phyloP scores from a whole-genome alignment of 2,797 vertebrate genomes.

The Microchirus variegatus region DNA sequence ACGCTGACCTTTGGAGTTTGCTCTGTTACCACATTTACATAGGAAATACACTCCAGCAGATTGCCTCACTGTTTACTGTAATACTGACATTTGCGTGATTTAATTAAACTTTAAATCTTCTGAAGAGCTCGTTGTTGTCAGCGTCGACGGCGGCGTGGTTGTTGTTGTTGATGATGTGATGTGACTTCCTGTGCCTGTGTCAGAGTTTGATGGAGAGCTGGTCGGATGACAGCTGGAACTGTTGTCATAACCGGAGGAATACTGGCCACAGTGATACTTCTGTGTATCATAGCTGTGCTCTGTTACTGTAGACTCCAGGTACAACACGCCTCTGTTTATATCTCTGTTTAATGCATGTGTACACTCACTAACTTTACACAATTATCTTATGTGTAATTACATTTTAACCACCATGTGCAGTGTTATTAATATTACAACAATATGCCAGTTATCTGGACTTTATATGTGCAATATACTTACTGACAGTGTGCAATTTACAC shows the following conservation, averaged over 20 bases:
- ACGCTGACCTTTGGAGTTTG: constrained; percentile 28
- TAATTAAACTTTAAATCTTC: constrained; percentile 16
- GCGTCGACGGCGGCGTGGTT: background rate
- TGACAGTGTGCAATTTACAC: no score
- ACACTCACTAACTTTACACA: background rate
- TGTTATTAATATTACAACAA: no score
- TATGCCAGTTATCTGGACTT: no score
- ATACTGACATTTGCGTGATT: constrained; percentile 23
- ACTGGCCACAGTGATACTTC: constrained; percentile 97
- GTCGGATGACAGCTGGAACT: constrained; percentile 99
- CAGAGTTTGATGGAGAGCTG: constrained; percentile 97
- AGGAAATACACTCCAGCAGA: constrained; percentile 1
- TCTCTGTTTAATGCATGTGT: background rate
- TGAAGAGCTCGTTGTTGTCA: constrained; percentile 4
- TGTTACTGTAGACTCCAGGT: constrained; percentile 99
- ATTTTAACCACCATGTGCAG: no score
- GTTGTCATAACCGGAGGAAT: constrained; percentile 99
- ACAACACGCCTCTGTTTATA: constrained; percentile 1
- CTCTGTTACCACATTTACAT: background rate
- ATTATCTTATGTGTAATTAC: no score
- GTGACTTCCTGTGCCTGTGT: constrained; percentile 44
- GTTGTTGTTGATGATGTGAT: constrained; percentile 18
- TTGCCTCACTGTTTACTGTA: constrained; percentile 5
- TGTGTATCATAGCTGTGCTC: constrained; percentile 97
- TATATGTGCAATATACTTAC: no score